Evolutionary conservation across 2,797 vertebrate genomes (phyloP).

Genomic region (Periophthalmus magnuspinnatus): DNA sequence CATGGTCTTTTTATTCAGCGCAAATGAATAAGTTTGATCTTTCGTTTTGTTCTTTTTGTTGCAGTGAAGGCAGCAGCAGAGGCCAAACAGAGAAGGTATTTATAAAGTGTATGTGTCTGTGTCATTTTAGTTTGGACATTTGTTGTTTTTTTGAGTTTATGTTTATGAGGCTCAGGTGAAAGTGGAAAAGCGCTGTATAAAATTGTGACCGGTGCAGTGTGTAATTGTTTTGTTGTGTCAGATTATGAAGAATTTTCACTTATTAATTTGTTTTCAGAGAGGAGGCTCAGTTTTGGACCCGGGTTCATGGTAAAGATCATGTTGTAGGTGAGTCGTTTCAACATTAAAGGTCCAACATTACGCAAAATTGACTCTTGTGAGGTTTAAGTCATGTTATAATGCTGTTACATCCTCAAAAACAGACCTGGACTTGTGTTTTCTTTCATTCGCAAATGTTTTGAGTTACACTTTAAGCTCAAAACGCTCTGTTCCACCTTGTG

Average conservation of each 20-base stretch:
- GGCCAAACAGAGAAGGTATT: constrained; percentile 69
- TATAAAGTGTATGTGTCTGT: background rate
- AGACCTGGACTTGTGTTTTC: no score
- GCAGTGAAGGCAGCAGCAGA: constrained; percentile 58
- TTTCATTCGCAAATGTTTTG: no score
- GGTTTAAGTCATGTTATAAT: no score
- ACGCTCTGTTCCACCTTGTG: no score
- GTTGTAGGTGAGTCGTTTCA: constrained; percentile 54
- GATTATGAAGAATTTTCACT: background rate
- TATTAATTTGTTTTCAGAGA: constrained; percentile 39
- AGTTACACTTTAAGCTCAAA: no score
- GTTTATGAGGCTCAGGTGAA: no score
- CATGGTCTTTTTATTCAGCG: constrained; percentile 8
- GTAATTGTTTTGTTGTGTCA: no score
- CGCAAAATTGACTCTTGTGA: no score
- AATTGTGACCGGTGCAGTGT: no score
- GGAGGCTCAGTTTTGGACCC: constrained; percentile 63
- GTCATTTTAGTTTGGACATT: background rate
- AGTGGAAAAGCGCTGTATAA: no score
- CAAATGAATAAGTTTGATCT: background rate
- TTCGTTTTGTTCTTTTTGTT: background rate
- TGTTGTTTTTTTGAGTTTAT: background rate
- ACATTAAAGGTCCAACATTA: no score
- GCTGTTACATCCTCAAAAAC: no score
- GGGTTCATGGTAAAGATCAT: constrained; percentile 53